Percentiles rank a stretch among this genome's conserved stretches.
phyloP scores from a whole-genome alignment of 2,888 invertebrate genomes.

The Drosophila maculinotata region DNA sequence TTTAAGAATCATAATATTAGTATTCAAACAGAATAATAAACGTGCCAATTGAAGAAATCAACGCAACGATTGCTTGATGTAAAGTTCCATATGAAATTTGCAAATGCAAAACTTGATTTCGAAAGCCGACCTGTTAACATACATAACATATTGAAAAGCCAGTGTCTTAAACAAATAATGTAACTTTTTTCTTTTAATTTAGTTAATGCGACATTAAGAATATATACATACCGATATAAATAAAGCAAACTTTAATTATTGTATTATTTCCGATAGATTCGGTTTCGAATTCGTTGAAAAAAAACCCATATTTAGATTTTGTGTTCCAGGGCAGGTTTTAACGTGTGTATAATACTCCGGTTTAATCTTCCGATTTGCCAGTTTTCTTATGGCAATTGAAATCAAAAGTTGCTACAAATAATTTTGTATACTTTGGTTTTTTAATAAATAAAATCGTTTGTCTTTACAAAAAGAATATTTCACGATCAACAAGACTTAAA shows the following conservation, averaged over 20 bases:
- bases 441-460: conserved; percentile 76
- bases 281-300: background rate
- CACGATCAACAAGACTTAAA: conserved; percentile 70
- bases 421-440: conserved; percentile 74
- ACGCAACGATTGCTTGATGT: conserved; percentile 45
- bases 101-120: conserved; percentile 59
- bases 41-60: conserved; percentile 66
- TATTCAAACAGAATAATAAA: conserved; percentile 36
- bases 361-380: too few species aligned
- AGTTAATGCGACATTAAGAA: conserved; percentile 66
- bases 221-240: conserved; percentile 54
- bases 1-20: conserved; percentile 74
- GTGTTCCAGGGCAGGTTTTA: too few species aligned
- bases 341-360: too few species aligned
- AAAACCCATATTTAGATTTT: too few species aligned
- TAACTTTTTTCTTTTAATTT: conserved; percentile 53
- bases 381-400: background rate
- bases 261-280: background rate
- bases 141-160: conserved; percentile 59
- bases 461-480: conserved; percentile 73
- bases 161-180: conserved; percentile 74
- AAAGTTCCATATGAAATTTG: conserved; percentile 63
- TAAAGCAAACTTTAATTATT: conserved; percentile 33
- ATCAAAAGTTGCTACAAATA: background rate
- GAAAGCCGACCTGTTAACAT: conserved; percentile 65